phyloP scores from a whole-genome alignment of 1,140 invertebrate genomes.

The Drosophila parabipectinata region DNA sequence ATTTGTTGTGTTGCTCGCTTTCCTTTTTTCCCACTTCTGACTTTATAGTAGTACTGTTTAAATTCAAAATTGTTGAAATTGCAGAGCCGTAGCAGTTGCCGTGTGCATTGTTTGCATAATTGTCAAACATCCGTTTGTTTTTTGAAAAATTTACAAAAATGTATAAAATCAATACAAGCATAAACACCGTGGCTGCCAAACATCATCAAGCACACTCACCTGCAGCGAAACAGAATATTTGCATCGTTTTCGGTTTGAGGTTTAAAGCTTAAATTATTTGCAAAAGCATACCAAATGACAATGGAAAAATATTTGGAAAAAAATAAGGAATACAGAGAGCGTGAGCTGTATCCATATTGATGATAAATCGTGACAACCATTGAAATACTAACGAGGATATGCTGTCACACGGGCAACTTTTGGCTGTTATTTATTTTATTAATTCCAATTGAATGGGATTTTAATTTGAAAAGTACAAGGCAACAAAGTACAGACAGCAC shows the following conservation, averaged over 20 bases:
- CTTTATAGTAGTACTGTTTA: conserved; percentile 14
- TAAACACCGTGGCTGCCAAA: conserved; percentile 18
- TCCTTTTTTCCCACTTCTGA: too few species aligned
- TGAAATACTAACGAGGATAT: conserved; percentile 14
- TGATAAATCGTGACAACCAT: conserved; percentile 29
- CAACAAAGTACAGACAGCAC: background rate
- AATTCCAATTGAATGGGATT: conserved; percentile 3
- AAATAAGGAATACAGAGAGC: conserved; percentile 7
- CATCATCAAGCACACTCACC: conserved; percentile 49
- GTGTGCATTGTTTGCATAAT: conserved; percentile 44
- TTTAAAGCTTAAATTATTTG: conserved; percentile 41
- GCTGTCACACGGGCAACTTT: background rate
- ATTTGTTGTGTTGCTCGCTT: conserved; percentile 30
- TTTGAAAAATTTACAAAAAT: conserved; percentile 27
- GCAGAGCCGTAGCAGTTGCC: background rate
- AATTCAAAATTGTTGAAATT: conserved; percentile 31
- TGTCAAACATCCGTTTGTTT: conserved; percentile 59
- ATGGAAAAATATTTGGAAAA: background rate
- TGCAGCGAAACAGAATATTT: conserved; percentile 49
- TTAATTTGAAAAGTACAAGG: background rate
- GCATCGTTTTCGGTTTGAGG: conserved; percentile 7
- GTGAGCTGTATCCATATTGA: conserved; percentile 14
- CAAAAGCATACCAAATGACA: conserved; percentile 7
- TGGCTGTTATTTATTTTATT: background rate
- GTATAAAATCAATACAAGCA: conserved; percentile 23